Percentiles rank a stretch among this genome's conserved stretches.
Conservation (phyloP, 1,140 invertebrate genomes). For the Anastrepha obliqua region DNA sequence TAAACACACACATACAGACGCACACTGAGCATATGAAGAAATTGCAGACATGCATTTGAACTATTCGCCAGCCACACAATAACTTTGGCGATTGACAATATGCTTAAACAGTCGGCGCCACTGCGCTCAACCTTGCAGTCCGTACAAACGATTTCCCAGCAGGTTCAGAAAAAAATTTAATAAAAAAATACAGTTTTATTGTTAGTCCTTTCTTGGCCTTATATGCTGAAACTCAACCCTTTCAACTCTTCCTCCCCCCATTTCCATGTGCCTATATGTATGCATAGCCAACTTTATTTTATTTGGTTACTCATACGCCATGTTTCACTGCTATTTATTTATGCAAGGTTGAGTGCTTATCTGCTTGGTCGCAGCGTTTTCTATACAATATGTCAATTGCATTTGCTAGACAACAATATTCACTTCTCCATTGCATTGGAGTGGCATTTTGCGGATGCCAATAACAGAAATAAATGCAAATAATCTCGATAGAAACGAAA, state of each 20-base stretch:
- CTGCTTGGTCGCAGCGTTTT: slow-evolving; percentile 26
- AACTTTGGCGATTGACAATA: slow-evolving; percentile 47
- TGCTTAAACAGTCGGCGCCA: slow-evolving; percentile 33
- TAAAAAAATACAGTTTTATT: background rate
- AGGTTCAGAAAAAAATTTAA: background rate
- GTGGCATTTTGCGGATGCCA: background rate
- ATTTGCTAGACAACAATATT: slow-evolving; percentile 11
- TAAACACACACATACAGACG: background rate
- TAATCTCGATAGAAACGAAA: slow-evolving; percentile 15
- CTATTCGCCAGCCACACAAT: slow-evolving; percentile 46
- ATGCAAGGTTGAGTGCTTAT: slow-evolving; percentile 43
- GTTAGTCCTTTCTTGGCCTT: background rate
- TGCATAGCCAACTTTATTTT: background rate
- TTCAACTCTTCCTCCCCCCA: background rate
- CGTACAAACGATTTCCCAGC: background rate
- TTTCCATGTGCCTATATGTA: background rate
- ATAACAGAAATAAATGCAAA: slow-evolving; percentile 27
- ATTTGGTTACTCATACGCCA: slow-evolving; percentile 39
- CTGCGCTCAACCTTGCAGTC: background rate
- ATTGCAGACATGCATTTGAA: slow-evolving; percentile 48
- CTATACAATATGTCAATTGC: slow-evolving; percentile 49
- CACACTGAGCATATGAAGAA: background rate
- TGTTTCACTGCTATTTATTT: slow-evolving; percentile 33
- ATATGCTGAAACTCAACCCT: background rate
- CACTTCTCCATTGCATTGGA: slow-evolving; percentile 3